These are phyloP conservation scores for Brenthis ino DNA, from an alignment of 2,888 invertebrate species.

Conservation along the genomic window DNA sequence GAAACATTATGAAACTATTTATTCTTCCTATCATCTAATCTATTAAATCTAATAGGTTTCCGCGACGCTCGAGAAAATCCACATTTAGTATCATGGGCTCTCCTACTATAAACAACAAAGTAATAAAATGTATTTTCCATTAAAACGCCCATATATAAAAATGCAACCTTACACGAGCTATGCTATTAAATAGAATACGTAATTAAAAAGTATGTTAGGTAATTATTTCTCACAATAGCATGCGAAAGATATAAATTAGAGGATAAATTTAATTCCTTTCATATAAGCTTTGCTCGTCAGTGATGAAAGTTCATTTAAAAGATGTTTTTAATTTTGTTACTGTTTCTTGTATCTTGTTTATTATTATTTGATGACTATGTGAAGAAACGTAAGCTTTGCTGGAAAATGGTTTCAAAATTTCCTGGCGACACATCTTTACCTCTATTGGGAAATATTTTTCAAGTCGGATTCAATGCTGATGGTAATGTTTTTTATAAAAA, in stretches of 20 bases:
- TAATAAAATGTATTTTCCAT: too few relatives aligned
- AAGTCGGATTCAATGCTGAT: slow-evolving; percentile 55
- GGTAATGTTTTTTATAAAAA: slow-evolving; percentile 44
- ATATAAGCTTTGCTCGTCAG: not conserved
- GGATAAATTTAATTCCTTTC: slow-evolving; percentile 1
- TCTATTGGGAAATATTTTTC: slow-evolving; percentile 59
- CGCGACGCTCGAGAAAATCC: too few relatives aligned
- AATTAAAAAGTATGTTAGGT: too few relatives aligned
- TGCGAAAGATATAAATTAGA: slow-evolving; percentile 14
- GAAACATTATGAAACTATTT: too few relatives aligned
- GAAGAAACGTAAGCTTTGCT: slow-evolving; percentile 41
- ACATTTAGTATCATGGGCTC: too few relatives aligned
- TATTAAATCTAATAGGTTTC: too few relatives aligned
- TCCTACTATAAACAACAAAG: too few relatives aligned
- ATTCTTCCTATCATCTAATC: too few relatives aligned
- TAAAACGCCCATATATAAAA: too few relatives aligned
- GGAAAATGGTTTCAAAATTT: slow-evolving; percentile 50
- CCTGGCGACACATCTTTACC: slow-evolving; percentile 53
- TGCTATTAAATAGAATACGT: too few relatives aligned
- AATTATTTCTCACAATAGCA: not conserved
- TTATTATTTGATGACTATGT: slow-evolving; percentile 41
- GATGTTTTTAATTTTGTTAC: slow-evolving; percentile 41
- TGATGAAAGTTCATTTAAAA: slow-evolving; percentile 3
- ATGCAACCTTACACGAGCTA: too few relatives aligned
- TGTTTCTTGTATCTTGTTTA: slow-evolving; percentile 39